Base-by-base conservation (phyloP, 2,113 vertebrate genomes). In the Larimichthys crocea region DNA sequence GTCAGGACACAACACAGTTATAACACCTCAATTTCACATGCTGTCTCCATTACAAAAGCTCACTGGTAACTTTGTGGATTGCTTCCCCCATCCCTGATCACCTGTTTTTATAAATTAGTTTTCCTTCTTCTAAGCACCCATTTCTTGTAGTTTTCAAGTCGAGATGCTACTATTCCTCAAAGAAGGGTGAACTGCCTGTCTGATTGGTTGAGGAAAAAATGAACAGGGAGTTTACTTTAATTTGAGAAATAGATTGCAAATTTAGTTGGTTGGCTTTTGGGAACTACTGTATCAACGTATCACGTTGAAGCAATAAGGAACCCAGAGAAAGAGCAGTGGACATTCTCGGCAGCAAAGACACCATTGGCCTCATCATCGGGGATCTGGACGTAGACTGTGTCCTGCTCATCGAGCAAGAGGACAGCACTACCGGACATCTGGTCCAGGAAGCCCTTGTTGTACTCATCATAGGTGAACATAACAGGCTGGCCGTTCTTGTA, bases 251-350 rank as follows among this genome's bases (percentile, higher is more conserved):
- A 93, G 92, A 78, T 88, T 75, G 89, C 91, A 91, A 91, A 89
- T 92, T 92, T 88, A 92, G 79, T 92, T 92, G 90, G 88, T 81
- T 88, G 88, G 84, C 76, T 87, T 86, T 92, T 67, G 66, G 85
- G 77, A 90, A 56, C 76, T 77, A 65, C 40, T 83, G 66, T 59
- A 86, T 88, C 81, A 91, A 90, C 88, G 92, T 96, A 99, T 96
- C 94, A 97, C 95, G 88, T 97, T 90, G 95, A 97, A 76, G 94
- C 96, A 89, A 99, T 97, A 65, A 99, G 93, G 92, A 99, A 99
- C 82, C 99, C 99, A 94, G 97, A 98, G 96, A 99, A 99, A 74
- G 99, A 98, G 88, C 98, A 99, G 88, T 99, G 96, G 82, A 98
- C 97, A 0, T 99, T 97, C 22, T 98, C 96, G 9, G 97, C 97